phyloP scores from a whole-genome alignment of 2,797 vertebrate genomes.

The Gouania willdenowi region DNA sequence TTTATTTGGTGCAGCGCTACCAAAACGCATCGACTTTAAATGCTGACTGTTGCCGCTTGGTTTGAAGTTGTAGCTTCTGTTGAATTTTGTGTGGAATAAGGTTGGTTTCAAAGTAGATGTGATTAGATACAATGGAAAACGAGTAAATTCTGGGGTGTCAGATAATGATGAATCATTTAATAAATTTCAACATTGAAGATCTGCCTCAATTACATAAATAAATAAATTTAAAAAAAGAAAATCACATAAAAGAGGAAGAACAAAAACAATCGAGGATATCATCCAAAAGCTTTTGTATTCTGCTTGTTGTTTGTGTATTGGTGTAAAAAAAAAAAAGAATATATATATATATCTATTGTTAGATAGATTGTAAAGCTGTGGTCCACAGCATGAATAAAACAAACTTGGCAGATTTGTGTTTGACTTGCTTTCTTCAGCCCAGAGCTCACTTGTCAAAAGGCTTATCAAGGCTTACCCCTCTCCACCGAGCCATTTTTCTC shows the following conservation, averaged over 20 bases:
- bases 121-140: slow-evolving; percentile 68
- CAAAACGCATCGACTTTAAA: slow-evolving; percentile 42
- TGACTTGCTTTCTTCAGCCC: slow-evolving; percentile 56
- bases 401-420: slow-evolving; percentile 58
- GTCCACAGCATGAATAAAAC: slow-evolving; percentile 62
- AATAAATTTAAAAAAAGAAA: slow-evolving; percentile 14
- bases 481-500: slow-evolving; percentile 63
- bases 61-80: slow-evolving; percentile 37
- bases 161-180: slow-evolving; percentile 67
- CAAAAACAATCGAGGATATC: slow-evolving; percentile 7
- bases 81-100: slow-evolving; percentile 49
- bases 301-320: slow-evolving; percentile 37
- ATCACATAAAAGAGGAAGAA: slow-evolving; percentile 24
- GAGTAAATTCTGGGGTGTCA: slow-evolving; percentile 55
- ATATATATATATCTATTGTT: too few species aligned
- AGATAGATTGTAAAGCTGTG: slow-evolving; percentile 17
- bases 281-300: slow-evolving; percentile 30
- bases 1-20: slow-evolving; percentile 34
- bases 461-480: slow-evolving; percentile 73
- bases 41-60: slow-evolving; percentile 49
- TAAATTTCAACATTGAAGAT: slow-evolving; percentile 39
- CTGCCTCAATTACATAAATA: slow-evolving; percentile 33
- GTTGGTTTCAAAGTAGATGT: slow-evolving; percentile 46
- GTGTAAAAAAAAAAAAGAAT: slow-evolving; percentile 17
- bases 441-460: slow-evolving; percentile 68